These are phyloP conservation scores for Portunus trituberculatus DNA, from an alignment of 1,140 invertebrate species.

Conservation along the genomic window DNA sequence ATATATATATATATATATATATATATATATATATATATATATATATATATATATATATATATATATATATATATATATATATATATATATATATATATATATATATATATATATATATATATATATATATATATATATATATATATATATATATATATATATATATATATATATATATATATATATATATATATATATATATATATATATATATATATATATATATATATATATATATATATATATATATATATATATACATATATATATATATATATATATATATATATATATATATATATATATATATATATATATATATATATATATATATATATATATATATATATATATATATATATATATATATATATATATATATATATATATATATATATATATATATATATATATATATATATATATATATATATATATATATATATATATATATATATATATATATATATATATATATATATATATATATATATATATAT, in stretches of 20 bases:
- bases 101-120: conserved; percentile 54
- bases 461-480: conserved; percentile 52
- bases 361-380: conserved; percentile 59
- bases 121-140: conserved; percentile 58
- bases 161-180: conserved; percentile 49
- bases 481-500: conserved; percentile 54
- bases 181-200: conserved; percentile 49
- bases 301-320: conserved; percentile 57
- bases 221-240: conserved; percentile 33
- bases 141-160: conserved; percentile 43
- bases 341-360: conserved; percentile 59
- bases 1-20: conserved; percentile 44
- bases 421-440: conserved; percentile 57
- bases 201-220: conserved; percentile 46
- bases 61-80: conserved; percentile 40
- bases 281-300: conserved; percentile 60
- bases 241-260: conserved; percentile 60
- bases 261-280: conserved; percentile 55
- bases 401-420: conserved; percentile 34
- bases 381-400: conserved; percentile 45
- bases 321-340: neutral
- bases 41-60: conserved; percentile 45
- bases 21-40: conserved; percentile 42
- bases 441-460: conserved; percentile 60
- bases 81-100: conserved; percentile 36